Evolutionary conservation across 2,113 vertebrate genomes (phyloP).

Genomic region (Chlamydotis undulata): DNA sequence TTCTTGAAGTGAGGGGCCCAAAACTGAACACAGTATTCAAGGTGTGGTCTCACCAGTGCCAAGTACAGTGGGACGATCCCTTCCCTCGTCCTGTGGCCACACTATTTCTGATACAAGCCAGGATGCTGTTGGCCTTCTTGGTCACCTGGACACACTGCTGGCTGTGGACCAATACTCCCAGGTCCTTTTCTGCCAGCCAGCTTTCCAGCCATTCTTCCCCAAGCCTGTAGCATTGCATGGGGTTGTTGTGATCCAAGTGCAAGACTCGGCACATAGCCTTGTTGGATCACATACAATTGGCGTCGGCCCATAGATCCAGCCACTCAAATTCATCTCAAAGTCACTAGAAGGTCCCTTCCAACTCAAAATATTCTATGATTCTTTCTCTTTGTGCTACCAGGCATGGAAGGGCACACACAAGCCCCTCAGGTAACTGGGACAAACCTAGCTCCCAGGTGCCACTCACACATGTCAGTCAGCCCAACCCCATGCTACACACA

Average conservation of each 20-base stretch:
- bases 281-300: neutral
- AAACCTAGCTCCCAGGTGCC: neutral
- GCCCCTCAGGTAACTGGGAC: neutral
- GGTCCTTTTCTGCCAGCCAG: neutral
- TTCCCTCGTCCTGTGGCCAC: neutral
- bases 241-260: neutral
- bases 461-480: neutral
- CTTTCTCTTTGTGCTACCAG: neutral
- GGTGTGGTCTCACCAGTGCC: neutral
- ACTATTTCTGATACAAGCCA: neutral
- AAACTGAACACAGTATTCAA: neutral
- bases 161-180: neutral
- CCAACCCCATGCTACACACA: neutral
- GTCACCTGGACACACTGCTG: neutral
- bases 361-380: neutral
- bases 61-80: neutral
- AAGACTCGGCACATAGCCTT: neutral
- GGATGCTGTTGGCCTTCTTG: neutral
- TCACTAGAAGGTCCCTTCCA: neutral
- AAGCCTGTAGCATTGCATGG: fast-evolving
- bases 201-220: neutral
- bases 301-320: fast-evolving
- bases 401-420: neutral
- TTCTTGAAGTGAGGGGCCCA: neutral
- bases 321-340: neutral